These are phyloP conservation scores for Mythimna pallens DNA, from an alignment of 2,888 invertebrate species.

Conservation along the genomic window DNA sequence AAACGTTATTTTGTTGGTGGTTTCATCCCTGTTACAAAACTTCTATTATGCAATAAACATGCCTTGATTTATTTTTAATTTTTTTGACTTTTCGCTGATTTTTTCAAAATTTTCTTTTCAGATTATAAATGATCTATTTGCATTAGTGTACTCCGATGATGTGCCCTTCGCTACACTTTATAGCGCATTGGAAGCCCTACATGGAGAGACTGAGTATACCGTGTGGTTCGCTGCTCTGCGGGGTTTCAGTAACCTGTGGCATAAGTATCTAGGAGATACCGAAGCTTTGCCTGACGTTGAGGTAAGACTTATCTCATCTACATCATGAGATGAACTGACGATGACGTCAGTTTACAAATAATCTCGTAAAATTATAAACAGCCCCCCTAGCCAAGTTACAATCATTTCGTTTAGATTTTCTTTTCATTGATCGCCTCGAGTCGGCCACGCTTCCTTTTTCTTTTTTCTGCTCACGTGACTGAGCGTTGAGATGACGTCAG, in stretches of 20 bases:
- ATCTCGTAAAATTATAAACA: too few species aligned
- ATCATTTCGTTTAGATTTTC: too few species aligned
- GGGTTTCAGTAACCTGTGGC: conserved; percentile 85
- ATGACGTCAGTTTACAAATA: too few species aligned
- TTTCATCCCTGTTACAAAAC: too few species aligned
- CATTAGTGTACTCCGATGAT: conserved; percentile 91
- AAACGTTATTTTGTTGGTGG: too few species aligned
- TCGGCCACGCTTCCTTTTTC: too few species aligned
- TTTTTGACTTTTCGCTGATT: neutral
- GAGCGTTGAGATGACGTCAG: too few species aligned
- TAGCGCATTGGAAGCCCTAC: conserved; percentile 92
- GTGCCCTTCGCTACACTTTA: conserved; percentile 91
- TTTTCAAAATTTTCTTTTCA: conserved; percentile 62
- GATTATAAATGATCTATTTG: conserved; percentile 94
- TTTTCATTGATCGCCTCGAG: too few species aligned
- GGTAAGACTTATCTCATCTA: conserved; percentile 66
- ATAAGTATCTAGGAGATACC: conserved; percentile 74
- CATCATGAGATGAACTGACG: too few species aligned
- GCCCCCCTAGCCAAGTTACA: too few species aligned
- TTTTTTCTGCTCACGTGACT: too few species aligned
- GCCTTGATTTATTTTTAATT: neutral
- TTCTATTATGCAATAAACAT: neutral
- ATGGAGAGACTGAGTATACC: conserved; percentile 92
- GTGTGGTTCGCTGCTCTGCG: conserved; percentile 93
- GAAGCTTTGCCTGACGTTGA: conserved; percentile 74